Base-by-base conservation (phyloP, 1,140 invertebrate genomes). In the Drosophila sp. region DNA sequence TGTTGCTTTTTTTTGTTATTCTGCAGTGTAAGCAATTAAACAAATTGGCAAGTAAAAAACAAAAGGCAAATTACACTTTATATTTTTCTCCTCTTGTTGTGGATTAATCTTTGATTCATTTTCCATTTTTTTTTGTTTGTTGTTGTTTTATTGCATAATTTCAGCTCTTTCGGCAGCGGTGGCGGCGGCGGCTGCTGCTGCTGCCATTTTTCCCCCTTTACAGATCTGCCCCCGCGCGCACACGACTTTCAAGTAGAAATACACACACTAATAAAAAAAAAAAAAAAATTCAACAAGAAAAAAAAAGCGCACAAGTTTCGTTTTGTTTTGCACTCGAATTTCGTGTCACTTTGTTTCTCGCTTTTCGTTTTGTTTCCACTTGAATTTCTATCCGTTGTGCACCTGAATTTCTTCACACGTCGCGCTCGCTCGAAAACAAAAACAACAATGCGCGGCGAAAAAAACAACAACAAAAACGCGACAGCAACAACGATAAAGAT, bases 71-170 rank as follows among this genome's bases (percentile, higher is more conserved):
- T 78, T 75, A 78, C 76, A 78, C 72, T 75, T 72, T 78, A 33
- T 23, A 58, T 58, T 58, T 50, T 50, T 50, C 23, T 50, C 44
- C 44, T 50, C 23, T 27, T 25, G 23, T 3, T 50, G 6, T 27
- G 23, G 25, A 50, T 27, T 27, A 50, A 50, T 27, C 25, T 25
- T 50, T 50, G 44, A 27, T 50, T 50, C 44, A 50, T 50, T 50
- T 23, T 50, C 44, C 44, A 50, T 47, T 25, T 50, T 50, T 44
- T 44, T 23, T 23, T 44, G 8, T 44, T 44, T 50, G 44, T 50
- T 50, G 44, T 58, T 32, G 23, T 35, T 58, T 78, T 72, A 78
- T 78, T 78, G 76, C 76, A 78, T 78, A 78, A 78, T 78, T 75
- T 78, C 76, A 70, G 76, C 76, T 78, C 33, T 25, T 47, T 25